Evolutionary conservation across 2,888 invertebrate species (phyloP).

Genomic region (Polylopha cassiicola): DNA sequence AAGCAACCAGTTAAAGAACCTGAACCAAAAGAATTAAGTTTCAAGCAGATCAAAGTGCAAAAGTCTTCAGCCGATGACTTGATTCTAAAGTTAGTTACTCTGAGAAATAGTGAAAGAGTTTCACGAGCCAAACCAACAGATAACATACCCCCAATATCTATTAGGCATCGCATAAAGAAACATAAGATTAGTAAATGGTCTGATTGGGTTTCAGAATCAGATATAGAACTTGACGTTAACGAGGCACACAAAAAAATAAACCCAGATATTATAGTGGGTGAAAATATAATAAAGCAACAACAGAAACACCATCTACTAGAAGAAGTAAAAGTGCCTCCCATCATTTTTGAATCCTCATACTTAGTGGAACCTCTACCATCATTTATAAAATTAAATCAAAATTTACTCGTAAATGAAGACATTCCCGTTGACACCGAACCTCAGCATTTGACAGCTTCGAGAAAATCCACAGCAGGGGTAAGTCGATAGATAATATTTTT

Average conservation of each 20-base stretch:
- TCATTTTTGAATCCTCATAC: constrained; percentile 35
- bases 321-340: constrained; percentile 27
- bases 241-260: constrained; percentile 24
- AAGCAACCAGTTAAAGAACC: constrained; percentile 23
- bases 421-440: too few relatives aligned
- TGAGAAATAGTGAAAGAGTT: constrained; percentile 34
- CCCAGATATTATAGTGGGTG: constrained; percentile 28
- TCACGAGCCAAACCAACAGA: too few relatives aligned
- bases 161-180: constrained; percentile 18
- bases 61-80: constrained; percentile 34
- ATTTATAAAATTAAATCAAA: too few relatives aligned
- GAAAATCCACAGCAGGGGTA: too few relatives aligned
- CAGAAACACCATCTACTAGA: constrained; percentile 34
- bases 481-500: too few relatives aligned
- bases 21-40: constrained; percentile 31
- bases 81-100: constrained; percentile 36
- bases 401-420: too few relatives aligned
- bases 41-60: constrained; percentile 33
- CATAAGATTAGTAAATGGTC: constrained; percentile 23
- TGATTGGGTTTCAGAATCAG: constrained; percentile 33
- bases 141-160: too few relatives aligned
- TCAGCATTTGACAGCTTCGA: too few relatives aligned
- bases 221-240: constrained; percentile 35
- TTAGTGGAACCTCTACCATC: constrained; percentile 25
- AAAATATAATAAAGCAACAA: constrained; percentile 48